Conservation (phyloP, 23 tunicate species). For the Ciona savignyi region DNA sequence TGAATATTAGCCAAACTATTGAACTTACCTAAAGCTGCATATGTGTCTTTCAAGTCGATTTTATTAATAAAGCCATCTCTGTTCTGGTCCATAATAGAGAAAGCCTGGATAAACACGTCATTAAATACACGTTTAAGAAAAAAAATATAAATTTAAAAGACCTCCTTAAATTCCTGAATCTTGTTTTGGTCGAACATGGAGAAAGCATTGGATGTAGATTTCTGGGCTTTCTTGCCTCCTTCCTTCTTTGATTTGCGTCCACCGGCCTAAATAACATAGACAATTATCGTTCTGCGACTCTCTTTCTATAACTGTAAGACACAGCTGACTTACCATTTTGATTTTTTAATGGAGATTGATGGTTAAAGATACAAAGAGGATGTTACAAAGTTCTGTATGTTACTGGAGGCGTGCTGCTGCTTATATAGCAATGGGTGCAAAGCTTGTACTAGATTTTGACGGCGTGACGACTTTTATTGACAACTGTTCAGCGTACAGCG, state of each 20-base stretch:
- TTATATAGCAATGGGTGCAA: not conserved
- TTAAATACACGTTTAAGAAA: too few relatives aligned
- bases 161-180: conserved; percentile 96
- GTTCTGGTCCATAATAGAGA: conserved; percentile 86
- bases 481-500: too few relatives aligned
- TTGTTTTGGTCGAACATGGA: conserved; percentile 96
- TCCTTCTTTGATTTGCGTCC: conserved; percentile 39
- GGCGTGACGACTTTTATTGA: not conserved
- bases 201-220: conserved; percentile 88
- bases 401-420: not conserved
- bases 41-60: conserved; percentile 86
- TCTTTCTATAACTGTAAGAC: too few relatives aligned
- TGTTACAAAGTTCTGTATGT: not conserved
- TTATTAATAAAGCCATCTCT: conserved; percentile 95
- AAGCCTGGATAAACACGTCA: conserved; percentile 49
- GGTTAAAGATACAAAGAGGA: not conserved
- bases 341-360: not conserved
- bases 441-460: not conserved
- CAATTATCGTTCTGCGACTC: too few relatives aligned
- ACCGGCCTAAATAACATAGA: not conserved
- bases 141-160: not conserved
- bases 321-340: too few relatives aligned
- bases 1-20: not conserved
- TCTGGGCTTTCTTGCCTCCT: conserved; percentile 79
- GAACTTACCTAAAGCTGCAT: conserved; percentile 73